Conservation (phyloP, 2,113 vertebrate genomes). For the Toxostoma redivivum region DNA sequence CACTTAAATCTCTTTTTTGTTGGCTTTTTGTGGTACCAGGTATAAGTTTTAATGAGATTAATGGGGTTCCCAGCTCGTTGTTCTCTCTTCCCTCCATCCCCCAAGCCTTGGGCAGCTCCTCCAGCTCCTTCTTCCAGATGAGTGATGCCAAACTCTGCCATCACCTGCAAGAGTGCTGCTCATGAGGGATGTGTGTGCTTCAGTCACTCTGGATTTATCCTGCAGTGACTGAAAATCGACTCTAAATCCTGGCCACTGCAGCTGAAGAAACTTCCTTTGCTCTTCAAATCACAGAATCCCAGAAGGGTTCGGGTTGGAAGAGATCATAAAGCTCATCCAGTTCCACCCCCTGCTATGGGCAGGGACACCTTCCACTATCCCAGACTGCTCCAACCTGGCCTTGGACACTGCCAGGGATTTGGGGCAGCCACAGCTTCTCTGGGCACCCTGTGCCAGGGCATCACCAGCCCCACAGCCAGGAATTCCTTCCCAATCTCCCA, state of each 20-base stretch:
- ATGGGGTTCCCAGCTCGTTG: not conserved
- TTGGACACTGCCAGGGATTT: accelerated
- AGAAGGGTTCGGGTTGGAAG: not conserved
- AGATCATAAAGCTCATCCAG: accelerated
- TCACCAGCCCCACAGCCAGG: accelerated
- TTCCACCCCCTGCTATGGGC: not conserved
- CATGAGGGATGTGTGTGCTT: accelerated
- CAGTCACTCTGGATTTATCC: not conserved
- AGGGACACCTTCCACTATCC: not conserved
- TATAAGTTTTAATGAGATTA: not conserved
- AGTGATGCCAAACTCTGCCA: not conserved
- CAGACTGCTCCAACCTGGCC: not conserved
- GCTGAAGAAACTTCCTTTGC: not conserved
- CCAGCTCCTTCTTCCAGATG: not conserved
- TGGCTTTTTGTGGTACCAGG: not conserved
- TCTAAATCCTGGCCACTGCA: not conserved
- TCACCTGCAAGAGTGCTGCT: accelerated
- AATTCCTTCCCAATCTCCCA: not conserved
- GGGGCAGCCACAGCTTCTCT: not conserved
- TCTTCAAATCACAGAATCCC: not conserved
- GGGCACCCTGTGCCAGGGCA: not conserved
- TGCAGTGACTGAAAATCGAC: not conserved
- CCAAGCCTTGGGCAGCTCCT: not conserved
- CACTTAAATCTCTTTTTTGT: not conserved
- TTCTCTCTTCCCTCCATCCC: not conserved